A percentile compares a stretch with the other conserved stretches of the same genome.
phyloP scores from a whole-genome alignment of 1,140 invertebrate species.

The Pseudomyrmex gracilis region DNA sequence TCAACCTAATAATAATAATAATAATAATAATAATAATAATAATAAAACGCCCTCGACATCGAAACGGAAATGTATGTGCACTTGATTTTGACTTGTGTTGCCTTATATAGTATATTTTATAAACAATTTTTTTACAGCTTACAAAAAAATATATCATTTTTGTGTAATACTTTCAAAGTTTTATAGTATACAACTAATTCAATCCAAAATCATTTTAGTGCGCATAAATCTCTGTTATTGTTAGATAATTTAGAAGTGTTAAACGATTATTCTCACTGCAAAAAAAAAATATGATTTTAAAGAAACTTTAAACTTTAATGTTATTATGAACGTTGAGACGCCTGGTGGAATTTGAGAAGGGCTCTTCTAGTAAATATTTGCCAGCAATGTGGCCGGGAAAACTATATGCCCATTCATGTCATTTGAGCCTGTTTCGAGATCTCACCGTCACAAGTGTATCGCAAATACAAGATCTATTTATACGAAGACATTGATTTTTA shows the following conservation, averaged over 20 bases:
- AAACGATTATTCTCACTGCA: conserved; percentile 46
- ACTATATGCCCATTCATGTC: conserved; percentile 60
- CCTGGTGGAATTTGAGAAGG: conserved; percentile 68
- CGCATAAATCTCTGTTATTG: conserved; percentile 8
- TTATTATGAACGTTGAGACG: conserved; percentile 64
- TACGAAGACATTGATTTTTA: conserved; percentile 66
- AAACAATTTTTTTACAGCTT: no score
- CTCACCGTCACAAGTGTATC: conserved; percentile 62
- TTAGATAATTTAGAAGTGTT: conserved; percentile 8
- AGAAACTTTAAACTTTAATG: conserved; percentile 57
- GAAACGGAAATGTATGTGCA: not conserved
- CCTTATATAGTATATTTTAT: no score
- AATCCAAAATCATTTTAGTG: not conserved
- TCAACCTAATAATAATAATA: conserved; percentile 21
- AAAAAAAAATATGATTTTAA: conserved; percentile 46
- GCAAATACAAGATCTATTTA: conserved; percentile 64
- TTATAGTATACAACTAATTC: conserved; percentile 13
- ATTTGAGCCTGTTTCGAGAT: conserved; percentile 30
- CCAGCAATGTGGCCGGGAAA: conserved; percentile 67
- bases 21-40: no score
- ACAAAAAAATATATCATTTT: no score
- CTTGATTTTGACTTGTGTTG: not conserved
- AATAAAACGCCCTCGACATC: not conserved
- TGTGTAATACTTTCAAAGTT: not conserved
- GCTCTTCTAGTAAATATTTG: conserved; percentile 72